Evolutionary conservation across 2,797 vertebrate species (phyloP), one percentile per base, ranked within the genome.

Genomic region (Falco novaeseelandiae): DNA sequence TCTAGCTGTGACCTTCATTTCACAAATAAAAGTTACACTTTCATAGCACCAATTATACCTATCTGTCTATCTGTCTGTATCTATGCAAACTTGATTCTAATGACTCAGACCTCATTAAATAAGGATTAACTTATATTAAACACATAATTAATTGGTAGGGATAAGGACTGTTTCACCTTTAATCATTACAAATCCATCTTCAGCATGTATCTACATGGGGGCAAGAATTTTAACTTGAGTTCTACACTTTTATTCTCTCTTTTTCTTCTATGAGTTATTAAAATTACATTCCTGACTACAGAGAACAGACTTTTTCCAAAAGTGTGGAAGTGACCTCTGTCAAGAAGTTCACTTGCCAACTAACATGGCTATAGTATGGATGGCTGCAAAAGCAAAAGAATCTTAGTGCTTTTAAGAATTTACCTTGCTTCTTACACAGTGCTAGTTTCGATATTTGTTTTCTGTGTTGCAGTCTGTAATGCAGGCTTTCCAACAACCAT

Each of bases 81-180:
- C 57, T 78, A 27, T 52, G 29, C 52, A 89, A 87, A 92, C 17
- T 95, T 87, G 29, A 86, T 73, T 57, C 61, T 78, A 94, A 89
- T 78, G 32, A 89, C 25, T 63, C n/a, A 89, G 54, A 77, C 13
- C 9, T 95, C 30, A 88, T 95, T 96, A 91, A 95, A 76, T 85
- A 74, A 85, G 30, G 78, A 91, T 92, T 89, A 73, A 77, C 89
- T 85, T 93, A 34, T 93, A 86, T 83, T 80, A 85, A 92, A 71
- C 55, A 42, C n/a, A 34, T 76, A 54, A 74, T 74, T 84, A 92
- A 89, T 92, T 78, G n/a, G 22, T 61, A 59, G 19, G 44, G 44
- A 74, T 92, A 83, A 85, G 55, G 55, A 65, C 52, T 77, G 5
- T 88, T 91, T 78, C 61, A 88, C 59, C 40, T 81, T 87, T 94